phyloP scores from a whole-genome alignment of 2,797 vertebrate species.

The Echeneis naucrates region DNA sequence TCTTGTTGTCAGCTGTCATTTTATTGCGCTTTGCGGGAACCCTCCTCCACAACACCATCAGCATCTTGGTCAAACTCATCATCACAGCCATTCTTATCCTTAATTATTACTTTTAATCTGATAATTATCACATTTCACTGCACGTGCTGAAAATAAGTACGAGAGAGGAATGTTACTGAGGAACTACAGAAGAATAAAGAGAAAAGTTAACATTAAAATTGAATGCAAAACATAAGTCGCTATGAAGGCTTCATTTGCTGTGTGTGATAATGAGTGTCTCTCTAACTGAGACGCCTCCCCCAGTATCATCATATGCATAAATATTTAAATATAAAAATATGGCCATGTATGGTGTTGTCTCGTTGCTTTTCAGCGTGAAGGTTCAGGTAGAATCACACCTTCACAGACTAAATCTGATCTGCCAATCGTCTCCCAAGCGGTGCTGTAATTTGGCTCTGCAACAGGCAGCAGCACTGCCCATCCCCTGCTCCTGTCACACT shows the following conservation, averaged over 20 bases:
- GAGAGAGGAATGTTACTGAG: background rate
- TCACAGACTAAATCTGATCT: slow-evolving; percentile 1
- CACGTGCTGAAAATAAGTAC: background rate
- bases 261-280: background rate
- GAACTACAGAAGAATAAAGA: background rate
- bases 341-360: slow-evolving; percentile 8
- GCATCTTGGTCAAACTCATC: too few relatives aligned
- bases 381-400: slow-evolving; percentile 33
- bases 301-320: background rate
- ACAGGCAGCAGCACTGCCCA: slow-evolving; percentile 34
- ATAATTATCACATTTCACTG: background rate
- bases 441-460: slow-evolving; percentile 33
- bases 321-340: slow-evolving; percentile 15
- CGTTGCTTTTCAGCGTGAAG: slow-evolving; percentile 28
- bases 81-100: background rate
- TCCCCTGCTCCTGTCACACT: slow-evolving; percentile 34
- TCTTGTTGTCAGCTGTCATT: too few relatives aligned
- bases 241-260: background rate
- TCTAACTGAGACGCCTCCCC: slow-evolving; percentile 3
- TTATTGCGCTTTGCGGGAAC: too few relatives aligned
- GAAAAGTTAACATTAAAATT: background rate
- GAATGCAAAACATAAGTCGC: background rate
- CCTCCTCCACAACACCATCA: too few relatives aligned
- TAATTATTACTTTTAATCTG: background rate
- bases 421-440: background rate